phyloP scores from a whole-genome alignment of 2,113 vertebrate species.

The Antigone vipio region DNA sequence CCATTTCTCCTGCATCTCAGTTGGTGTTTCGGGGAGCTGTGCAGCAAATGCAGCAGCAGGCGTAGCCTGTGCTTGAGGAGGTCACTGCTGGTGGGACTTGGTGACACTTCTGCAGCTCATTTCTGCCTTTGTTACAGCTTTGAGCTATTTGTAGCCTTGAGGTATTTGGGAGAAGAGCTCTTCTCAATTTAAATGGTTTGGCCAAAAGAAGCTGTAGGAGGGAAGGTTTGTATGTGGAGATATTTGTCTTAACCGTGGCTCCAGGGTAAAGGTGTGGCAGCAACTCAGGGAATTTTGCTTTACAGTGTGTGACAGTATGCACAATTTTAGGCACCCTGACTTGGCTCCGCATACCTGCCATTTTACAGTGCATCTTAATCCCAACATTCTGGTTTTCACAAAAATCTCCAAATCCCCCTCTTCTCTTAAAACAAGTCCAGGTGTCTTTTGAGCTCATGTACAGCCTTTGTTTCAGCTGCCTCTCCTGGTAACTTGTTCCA shows the following conservation, averaged over 20 bases:
- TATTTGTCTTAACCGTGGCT: background rate
- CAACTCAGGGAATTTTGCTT: background rate
- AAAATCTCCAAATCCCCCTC: background rate
- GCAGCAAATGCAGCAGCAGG: background rate
- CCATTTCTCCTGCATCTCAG: background rate
- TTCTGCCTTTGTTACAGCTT: background rate
- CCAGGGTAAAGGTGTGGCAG: background rate
- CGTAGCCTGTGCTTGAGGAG: background rate
- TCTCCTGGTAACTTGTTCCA: conserved; percentile 42
- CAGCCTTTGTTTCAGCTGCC: conserved; percentile 12
- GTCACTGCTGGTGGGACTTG: background rate
- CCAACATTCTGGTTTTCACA: background rate
- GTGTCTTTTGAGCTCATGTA: background rate
- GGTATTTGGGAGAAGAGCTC: background rate
- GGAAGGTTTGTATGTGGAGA: background rate
- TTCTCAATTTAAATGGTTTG: background rate
- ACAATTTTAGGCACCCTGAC: background rate
- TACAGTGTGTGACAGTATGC: background rate
- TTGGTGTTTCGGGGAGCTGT: background rate
- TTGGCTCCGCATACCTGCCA: background rate
- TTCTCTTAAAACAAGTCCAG: background rate
- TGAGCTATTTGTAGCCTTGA: background rate
- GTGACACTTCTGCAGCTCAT: background rate
- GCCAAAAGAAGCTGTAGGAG: background rate
- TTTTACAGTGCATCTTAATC: background rate